Base-by-base conservation (phyloP, 2,888 invertebrate species). In the Stenoptilia bipunctidactyla region DNA sequence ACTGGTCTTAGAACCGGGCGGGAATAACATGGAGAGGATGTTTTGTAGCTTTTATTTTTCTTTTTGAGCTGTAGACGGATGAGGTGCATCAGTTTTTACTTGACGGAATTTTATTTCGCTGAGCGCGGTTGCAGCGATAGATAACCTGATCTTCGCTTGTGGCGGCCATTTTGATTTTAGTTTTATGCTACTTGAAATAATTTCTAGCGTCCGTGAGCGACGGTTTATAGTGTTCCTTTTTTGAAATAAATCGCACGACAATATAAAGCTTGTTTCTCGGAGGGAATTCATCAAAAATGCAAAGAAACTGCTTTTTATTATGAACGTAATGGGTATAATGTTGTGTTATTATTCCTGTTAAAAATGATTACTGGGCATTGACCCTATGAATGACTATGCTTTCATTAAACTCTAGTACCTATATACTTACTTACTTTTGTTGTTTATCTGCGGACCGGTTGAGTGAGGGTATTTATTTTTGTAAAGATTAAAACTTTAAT, bases 121-220 rank as follows among this genome's bases (percentile, higher is more conserved):
- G 45, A 40, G 48, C 53, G 9, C 14, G 20, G 20, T 9, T 3
- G 10, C 15, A 25, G 33, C 44, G 48, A 59, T 58, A 63, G 64
- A 62, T 64, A 64, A 59, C 61, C 66, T 63, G 72, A 74, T 71
- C 64, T 61, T 40, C 45, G 62, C 64, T 52, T 49, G 49, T 52
- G 57, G 62, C 57, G 45, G 72, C 76, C 74, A 76, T 79, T 70
- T 76, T 75, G 65, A 65, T 68, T 72, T 70, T 63, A 67, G 66
- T 70, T 58, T 68, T 55, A 48, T 52, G 74, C 72, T 74, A 74
- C 75, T 71, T 65, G 66, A 73, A 71, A 75, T 71, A 72, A 64
- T 68, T 58, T 55, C 61, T 54, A 40, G 20, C 20, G 20, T 8
- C 20, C 20, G 20, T 20, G 20, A 20, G 20, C n/a, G n/a, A n/a